Conservation (phyloP, 2,113 vertebrate genomes). For the Cepphus grylle region DNA sequence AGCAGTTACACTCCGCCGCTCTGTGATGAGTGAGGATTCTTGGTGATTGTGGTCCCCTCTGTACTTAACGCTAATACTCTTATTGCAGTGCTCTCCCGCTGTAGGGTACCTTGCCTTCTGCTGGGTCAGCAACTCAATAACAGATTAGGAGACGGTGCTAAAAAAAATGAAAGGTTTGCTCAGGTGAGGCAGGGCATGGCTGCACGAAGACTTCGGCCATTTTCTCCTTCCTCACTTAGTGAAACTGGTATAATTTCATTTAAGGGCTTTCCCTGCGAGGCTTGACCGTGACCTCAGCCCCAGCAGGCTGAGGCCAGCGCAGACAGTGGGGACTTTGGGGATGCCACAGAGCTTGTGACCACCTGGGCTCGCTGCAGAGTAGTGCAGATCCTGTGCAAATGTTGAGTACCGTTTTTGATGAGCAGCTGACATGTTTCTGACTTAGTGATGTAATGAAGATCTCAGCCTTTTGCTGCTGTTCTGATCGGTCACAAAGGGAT, state of each 20-base stretch:
- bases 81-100: not conserved
- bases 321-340: not conserved
- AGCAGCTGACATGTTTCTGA: not conserved
- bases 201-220: not conserved
- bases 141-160: not conserved
- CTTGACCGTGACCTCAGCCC: not conserved
- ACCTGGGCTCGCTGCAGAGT: not conserved
- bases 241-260: not conserved
- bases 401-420: not conserved
- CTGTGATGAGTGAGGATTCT: not conserved
- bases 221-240: not conserved
- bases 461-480: not conserved
- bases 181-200: not conserved
- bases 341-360: not conserved
- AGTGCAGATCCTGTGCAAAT: not conserved
- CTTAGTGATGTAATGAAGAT: not conserved
- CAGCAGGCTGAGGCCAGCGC: not conserved
- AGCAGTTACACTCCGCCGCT: not conserved
- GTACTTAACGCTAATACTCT: not conserved
- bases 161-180: not conserved
- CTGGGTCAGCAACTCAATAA: not conserved
- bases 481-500: not conserved
- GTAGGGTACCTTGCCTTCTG: not conserved
- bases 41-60: not conserved
- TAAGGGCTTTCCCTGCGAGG: not conserved